These are phyloP conservation scores for Diarsia brunnea DNA, from an alignment of 2,888 invertebrate species.

Conservation along the genomic window DNA sequence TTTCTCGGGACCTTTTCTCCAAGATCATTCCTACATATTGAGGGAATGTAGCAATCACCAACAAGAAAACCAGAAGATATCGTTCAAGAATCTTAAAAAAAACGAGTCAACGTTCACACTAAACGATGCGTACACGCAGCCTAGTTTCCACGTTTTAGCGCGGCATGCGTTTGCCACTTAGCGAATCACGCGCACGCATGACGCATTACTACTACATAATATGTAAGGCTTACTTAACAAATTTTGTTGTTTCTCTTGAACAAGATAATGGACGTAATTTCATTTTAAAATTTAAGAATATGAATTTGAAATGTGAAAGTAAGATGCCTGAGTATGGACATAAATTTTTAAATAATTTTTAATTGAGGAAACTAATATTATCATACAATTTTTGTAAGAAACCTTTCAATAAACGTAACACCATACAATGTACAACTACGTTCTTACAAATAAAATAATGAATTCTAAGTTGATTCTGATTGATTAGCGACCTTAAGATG, in stretches of 20 bases:
- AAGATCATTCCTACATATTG: too few relatives aligned
- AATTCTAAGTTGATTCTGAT: too few relatives aligned
- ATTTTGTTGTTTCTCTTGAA: not conserved
- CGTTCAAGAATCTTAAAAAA: not conserved
- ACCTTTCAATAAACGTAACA: too few relatives aligned
- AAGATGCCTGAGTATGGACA: not conserved
- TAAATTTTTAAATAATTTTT: not conserved
- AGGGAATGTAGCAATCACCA: not conserved
- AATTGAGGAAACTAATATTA: not conserved
- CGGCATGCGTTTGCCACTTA: conserved; percentile 32
- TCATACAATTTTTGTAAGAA: too few relatives aligned
- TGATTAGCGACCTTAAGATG: not conserved
- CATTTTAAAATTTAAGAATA: not conserved
- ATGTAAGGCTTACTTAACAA: conserved; percentile 25
- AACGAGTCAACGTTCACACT: not conserved
- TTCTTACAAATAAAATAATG: too few relatives aligned
- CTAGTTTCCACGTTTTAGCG: conserved; percentile 29
- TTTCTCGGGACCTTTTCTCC: too few relatives aligned
- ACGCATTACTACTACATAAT: conserved; percentile 36
- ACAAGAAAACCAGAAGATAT: not conserved
- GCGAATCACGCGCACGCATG: conserved; percentile 33
- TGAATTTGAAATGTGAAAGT: not conserved
- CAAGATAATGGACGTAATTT: not conserved
- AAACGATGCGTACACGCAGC: conserved; percentile 44
- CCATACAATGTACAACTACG: too few relatives aligned